Evolutionary conservation across 2,113 vertebrate genomes (phyloP), one percentile per base, ranked within the genome.

Genomic region (Cyprinodon variegatus): DNA sequence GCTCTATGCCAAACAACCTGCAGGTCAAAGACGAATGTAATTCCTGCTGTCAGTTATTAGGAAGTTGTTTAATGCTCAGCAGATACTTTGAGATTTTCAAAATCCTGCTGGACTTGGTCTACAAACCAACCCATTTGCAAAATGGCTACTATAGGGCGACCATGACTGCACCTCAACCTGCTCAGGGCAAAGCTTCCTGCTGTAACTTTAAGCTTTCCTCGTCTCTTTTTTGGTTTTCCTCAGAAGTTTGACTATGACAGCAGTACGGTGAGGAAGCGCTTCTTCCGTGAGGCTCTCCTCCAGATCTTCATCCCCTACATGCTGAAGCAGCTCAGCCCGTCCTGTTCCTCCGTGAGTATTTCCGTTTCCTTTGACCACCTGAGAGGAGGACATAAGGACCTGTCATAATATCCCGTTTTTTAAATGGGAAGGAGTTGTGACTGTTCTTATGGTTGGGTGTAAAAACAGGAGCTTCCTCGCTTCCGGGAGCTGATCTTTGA

Each of bases 231-330:
- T n/a, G 29, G 3, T 15, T 15, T 3, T 20, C 0, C n/a, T 36
- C 84, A 99, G 97, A 99, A 99, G 82, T 99, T 96, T 0, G 97
- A 98, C 92, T 98, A 98, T 0, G 97, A 99, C 94, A 99, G 97
- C 94, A 99, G 97, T 93, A 95, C 96, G 0, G 97, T 98, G 85
- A 88, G 97, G 68, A 99, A 99, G 93, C 95, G 94, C 53, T 98
- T 99, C 93, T 99, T 99, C 93, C 94, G 97, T 41, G 97, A 99
- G 85, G 97, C 97, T 3, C 94, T 99, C n/a, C 93, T 98, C 70
- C 97, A 98, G 94, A 96, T 98, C 93, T 96, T 97, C 74, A 96
- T 98, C 85, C 97, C 97, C 0, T 99, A 98, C 91, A 95, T 99
- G 93, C 93, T 99, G 82, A 97, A 96, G 83, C 97, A 98, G 91